Base-by-base conservation (phyloP, 2,888 invertebrate species). In the Linyphia triangularis region DNA sequence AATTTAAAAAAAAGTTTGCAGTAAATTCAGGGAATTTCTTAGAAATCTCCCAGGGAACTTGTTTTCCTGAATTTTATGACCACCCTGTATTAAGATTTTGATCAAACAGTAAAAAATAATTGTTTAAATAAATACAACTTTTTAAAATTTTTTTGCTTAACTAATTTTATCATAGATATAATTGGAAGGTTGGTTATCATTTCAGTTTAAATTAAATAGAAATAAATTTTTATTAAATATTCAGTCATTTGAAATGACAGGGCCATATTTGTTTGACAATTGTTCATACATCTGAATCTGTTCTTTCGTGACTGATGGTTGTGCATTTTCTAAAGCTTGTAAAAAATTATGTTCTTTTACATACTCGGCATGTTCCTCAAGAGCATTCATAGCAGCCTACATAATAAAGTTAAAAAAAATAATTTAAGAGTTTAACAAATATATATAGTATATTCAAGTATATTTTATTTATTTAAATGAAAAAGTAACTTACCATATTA, bases 401-500 rank as follows among this genome's bases (percentile, higher is more conserved):
- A 91, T 91, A 61, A 19, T 30, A 63, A 72, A 67, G 40, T n/a
- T 16, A 43, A n/a, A 63, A 24, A 13, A 4, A 13, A 28, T 16
- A 59, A 85, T 26, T 85, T 59, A 30, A 22, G 30, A 30, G 30
- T 28, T 67, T 67, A n/a, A 67, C 9, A 67, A 67, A 6, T 16
- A 67, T 30, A 1, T n/a, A 33, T n/a, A 33, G 26, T n/a, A 28
- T 10, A 30, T 22, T 19, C 19, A 30, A 67, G 13, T 67, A 26
- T 61, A 10, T 40, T 40, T 40, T 40, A 10, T 40, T 40, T 40
- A 10, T 40, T 40, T 40, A 1, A 40, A 40, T 40, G 13, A 40
- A 40, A 13, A 40, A 73, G 37, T n/a, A 65, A 88, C 90, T 91
- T 91, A 94, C 94, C 93, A 95, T 95, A 91, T 94, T 94, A 91